Conservation (phyloP, 1,140 invertebrate species). For the Orchesella cincta region DNA sequence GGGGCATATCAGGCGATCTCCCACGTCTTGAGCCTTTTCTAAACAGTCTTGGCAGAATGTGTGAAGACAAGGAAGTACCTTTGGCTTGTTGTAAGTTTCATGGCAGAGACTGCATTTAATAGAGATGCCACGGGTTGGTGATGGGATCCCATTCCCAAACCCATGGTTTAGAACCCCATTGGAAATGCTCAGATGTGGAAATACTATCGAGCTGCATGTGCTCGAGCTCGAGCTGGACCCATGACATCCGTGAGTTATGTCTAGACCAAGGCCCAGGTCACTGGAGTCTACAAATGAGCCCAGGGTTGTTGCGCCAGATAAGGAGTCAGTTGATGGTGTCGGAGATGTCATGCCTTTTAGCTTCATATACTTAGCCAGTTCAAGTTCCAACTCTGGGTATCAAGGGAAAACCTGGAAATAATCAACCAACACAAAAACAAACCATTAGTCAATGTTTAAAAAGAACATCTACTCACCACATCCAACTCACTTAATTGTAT, state of each 20-base stretch:
- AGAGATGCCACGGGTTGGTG: slow-evolving; percentile 49
- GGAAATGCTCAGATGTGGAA: slow-evolving; percentile 72
- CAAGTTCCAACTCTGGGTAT: too few species aligned
- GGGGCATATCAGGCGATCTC: slow-evolving; percentile 79
- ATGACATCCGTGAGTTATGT: slow-evolving; percentile 47
- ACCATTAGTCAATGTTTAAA: too few species aligned
- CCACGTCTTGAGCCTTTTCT: slow-evolving; percentile 69
- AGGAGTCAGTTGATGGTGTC: slow-evolving; percentile 86
- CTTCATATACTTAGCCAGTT: slow-evolving; percentile 70
- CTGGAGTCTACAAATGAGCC: slow-evolving; percentile 70
- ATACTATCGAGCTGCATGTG: slow-evolving; percentile 64
- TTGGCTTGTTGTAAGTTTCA: slow-evolving; percentile 71
- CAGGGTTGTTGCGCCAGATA: slow-evolving; percentile 82
- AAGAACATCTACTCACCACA: too few species aligned
- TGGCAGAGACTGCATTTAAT: slow-evolving; percentile 79
- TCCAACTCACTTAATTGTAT: too few species aligned
- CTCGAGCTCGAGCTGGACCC: slow-evolving; percentile 58
- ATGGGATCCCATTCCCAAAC: slow-evolving; percentile 30
- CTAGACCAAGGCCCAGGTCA: slow-evolving; percentile 46
- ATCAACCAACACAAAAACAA: too few species aligned
- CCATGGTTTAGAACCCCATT: slow-evolving; percentile 46
- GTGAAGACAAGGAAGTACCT: slow-evolving; percentile 79
- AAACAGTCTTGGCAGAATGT: slow-evolving; percentile 78
- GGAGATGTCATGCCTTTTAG: slow-evolving; percentile 74
- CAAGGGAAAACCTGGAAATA: too few species aligned